Base-by-base conservation (phyloP, 2,888 invertebrate species). In the Drosophila subquinaria region DNA sequence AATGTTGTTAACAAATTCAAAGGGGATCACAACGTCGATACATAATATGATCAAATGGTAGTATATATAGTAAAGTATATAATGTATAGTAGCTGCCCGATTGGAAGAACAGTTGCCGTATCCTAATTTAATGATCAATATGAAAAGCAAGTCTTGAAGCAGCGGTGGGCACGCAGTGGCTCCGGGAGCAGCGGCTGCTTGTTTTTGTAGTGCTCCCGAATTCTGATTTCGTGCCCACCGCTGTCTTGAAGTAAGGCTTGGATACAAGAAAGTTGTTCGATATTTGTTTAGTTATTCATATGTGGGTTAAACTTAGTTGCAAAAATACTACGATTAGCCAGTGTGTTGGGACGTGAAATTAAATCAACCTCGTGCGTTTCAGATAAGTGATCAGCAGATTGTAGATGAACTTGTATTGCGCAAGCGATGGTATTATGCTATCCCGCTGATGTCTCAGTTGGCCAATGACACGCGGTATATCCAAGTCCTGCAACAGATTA, bases 351-450 rank as follows among this genome's bases (percentile, higher is more conserved):
- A 30, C 8, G 30, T 30, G 15, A 62, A 23, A 13, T 61, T 51
- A 98, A 89, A 98, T 98, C 79, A 98, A 95, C 79, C 98, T 94
- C 48, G 97, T 97, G 90, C 97, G 96, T 90, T 97, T 96, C 79
- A 98, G 94, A 93, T 98, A 97, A 89, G 96, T 96, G 67, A 97
- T 95, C 47, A 98, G 94, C 57, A 97, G 94, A 82, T 96, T 95
- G 92, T 98, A 97, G 53, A 98, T 95, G 93, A 98, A 97, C 92
- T 96, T 95, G 93, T 98, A 98, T 92, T 98, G 98, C 70, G 96
- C 96, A 72, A 97, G 95, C 63, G 97, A 97, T 92, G 97, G 97
- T 71, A 98, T 96, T 93, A 98, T 95, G 91, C 95, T 95, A 93
- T 98, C 97, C 73, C 98, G 94, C 91, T 98, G 98, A 88, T 97